Conservation (phyloP, 2,888 invertebrate genomes). For the Diplazon laetatorius region DNA sequence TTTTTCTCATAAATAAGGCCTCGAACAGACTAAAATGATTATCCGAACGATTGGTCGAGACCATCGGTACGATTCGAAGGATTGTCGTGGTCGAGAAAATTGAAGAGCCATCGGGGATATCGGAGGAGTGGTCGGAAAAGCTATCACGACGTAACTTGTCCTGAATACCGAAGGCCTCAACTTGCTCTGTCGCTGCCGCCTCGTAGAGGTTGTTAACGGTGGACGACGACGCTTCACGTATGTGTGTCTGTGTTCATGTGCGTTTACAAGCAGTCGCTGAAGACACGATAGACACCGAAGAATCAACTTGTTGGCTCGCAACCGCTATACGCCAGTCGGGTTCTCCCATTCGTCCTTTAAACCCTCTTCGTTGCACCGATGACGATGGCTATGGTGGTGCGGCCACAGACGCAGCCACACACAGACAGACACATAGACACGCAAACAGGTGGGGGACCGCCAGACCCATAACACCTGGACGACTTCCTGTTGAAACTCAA, state of each 20-base stretch:
- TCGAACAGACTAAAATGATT: too few species aligned
- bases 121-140: conserved; percentile 35
- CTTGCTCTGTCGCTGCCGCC: not conserved
- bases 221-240: too few species aligned
- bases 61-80: not conserved
- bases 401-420: too few species aligned
- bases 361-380: not conserved
- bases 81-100: conserved; percentile 8
- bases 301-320: conserved; percentile 18
- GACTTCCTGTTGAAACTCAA: conserved; percentile 67
- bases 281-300: conserved; percentile 30
- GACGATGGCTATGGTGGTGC: conserved; percentile 38
- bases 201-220: conserved; percentile 23
- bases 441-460: conserved; percentile 57
- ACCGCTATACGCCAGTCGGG: conserved; percentile 31
- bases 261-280: conserved; percentile 7
- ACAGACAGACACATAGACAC: too few species aligned
- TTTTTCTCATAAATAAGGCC: too few species aligned
- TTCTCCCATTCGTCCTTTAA: not conserved
- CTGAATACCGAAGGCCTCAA: conserved; percentile 56
- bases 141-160: conserved; percentile 49
- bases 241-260: too few species aligned
- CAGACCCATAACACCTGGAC: conserved; percentile 66
- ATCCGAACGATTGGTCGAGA: too few species aligned
- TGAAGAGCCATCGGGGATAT: not conserved